Evolutionary conservation across 2,888 invertebrate genomes (phyloP).

Genomic region (Miltochrista miniata): DNA sequence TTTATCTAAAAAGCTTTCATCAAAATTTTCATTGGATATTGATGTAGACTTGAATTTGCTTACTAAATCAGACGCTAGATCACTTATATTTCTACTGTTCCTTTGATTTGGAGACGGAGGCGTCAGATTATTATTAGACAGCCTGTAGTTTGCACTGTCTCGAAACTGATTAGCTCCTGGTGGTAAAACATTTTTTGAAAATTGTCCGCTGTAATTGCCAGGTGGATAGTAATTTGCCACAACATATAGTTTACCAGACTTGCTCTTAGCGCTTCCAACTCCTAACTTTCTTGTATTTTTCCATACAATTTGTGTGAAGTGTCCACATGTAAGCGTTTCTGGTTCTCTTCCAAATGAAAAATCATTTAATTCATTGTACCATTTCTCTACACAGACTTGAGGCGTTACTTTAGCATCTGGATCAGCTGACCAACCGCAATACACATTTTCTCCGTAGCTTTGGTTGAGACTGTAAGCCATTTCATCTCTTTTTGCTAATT

Average conservation of each 20-base stretch:
- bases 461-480: slow-evolving; percentile 87
- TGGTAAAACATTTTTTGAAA: slow-evolving; percentile 86
- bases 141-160: slow-evolving; percentile 37
- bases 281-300: slow-evolving; percentile 89
- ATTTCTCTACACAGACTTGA: slow-evolving; percentile 87
- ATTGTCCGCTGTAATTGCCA: slow-evolving; percentile 90
- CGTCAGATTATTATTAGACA: slow-evolving; percentile 59
- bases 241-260: slow-evolving; percentile 91
- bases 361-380: slow-evolving; percentile 90
- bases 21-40: slow-evolving; percentile 79
- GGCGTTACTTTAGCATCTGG: slow-evolving; percentile 86
- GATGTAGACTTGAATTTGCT: slow-evolving; percentile 63
- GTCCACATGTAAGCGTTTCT: slow-evolving; percentile 85
- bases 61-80: slow-evolving; percentile 64
- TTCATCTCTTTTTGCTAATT: slow-evolving; percentile 85
- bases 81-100: slow-evolving; percentile 62
- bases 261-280: slow-evolving; percentile 89
- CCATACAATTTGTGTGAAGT: slow-evolving; percentile 93
- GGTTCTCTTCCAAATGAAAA: slow-evolving; percentile 88
- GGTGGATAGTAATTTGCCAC: slow-evolving; percentile 94
- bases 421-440: slow-evolving; percentile 87
- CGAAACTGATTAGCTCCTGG: slow-evolving; percentile 73
- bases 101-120: slow-evolving; percentile 55
- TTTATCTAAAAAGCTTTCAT: slow-evolving; percentile 87
- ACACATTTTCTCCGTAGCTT: slow-evolving; percentile 88